These are phyloP conservation scores for Lates japonicus DNA, from an alignment of 2,797 vertebrate genomes.

Conservation along the genomic window DNA sequence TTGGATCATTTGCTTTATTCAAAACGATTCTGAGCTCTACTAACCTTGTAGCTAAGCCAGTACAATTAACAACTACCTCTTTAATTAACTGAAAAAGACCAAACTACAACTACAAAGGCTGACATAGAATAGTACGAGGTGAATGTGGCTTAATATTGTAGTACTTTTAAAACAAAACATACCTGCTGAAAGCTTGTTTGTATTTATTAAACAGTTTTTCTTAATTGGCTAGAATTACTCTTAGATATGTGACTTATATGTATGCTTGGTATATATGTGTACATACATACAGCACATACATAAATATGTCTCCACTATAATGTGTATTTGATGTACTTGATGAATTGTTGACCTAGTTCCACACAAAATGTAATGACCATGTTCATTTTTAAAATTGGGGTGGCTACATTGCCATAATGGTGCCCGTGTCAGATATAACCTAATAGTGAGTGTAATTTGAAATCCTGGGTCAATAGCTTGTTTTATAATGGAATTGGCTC, in stretches of 20 bases:
- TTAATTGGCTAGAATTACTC: not conserved
- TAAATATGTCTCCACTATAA: too few relatives aligned
- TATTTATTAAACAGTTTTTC: not conserved
- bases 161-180: not conserved
- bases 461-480: not conserved
- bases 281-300: too few relatives aligned
- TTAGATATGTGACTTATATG: too few relatives aligned
- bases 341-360: not conserved
- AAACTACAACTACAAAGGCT: not conserved
- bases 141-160: constrained; percentile 1
- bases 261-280: too few relatives aligned
- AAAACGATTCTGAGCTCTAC: too few relatives aligned
- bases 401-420: not conserved
- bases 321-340: not conserved
- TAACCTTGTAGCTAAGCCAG: too few relatives aligned
- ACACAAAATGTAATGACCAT: not conserved
- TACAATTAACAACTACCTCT: not conserved
- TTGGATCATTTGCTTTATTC: too few relatives aligned
- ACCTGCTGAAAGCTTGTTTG: not conserved
- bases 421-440: not conserved
- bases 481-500: not conserved
- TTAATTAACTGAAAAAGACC: not conserved
- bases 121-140: not conserved
- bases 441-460: not conserved
- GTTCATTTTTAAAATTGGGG: not conserved